Conservation (phyloP, 2,113 vertebrate genomes). For the Nansenia antarctica region DNA sequence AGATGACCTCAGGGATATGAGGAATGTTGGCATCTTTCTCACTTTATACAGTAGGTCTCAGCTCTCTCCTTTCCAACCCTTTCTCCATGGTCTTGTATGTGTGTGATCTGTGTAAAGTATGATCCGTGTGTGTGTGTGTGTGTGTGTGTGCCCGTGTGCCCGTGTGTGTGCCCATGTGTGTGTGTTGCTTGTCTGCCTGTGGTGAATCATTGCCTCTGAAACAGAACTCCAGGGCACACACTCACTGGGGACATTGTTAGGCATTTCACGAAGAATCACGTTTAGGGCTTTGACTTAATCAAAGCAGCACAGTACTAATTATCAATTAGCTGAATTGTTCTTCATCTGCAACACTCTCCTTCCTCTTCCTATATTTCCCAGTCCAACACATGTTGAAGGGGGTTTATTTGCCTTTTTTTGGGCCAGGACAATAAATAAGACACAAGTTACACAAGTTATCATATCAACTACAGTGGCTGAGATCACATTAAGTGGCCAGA, state of each 20-base stretch:
- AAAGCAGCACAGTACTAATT: not conserved
- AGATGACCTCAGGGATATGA: conserved; percentile 44
- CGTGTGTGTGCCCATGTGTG: not conserved
- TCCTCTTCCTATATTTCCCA: not conserved
- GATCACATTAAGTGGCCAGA: no score
- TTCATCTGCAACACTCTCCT: conserved; percentile 6
- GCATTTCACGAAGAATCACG: not conserved
- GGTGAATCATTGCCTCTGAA: conserved; percentile 36
- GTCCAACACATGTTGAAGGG: not conserved
- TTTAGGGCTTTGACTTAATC: not conserved
- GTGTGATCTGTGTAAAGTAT: conserved; percentile 19
- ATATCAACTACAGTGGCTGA: not conserved
- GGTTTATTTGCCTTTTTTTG: not conserved
- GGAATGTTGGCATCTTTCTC: conserved; percentile 40
- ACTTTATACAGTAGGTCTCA: conserved; percentile 23
- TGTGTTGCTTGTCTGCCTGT: conserved; percentile 14
- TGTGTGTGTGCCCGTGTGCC: not conserved
- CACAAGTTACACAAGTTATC: not conserved
- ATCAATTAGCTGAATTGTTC: conserved; percentile 6
- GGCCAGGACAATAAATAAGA: not conserved
- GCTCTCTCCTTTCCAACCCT: not conserved
- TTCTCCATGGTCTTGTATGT: not conserved
- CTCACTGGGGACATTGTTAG: conserved; percentile 19
- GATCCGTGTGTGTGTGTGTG: conserved; percentile 9
- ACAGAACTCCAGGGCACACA: conserved; percentile 20